A percentile compares a stretch with the other conserved stretches of the same genome.
phyloP scores from a whole-genome alignment of 2,113 vertebrate genomes.

The Tiliqua scincoides region DNA sequence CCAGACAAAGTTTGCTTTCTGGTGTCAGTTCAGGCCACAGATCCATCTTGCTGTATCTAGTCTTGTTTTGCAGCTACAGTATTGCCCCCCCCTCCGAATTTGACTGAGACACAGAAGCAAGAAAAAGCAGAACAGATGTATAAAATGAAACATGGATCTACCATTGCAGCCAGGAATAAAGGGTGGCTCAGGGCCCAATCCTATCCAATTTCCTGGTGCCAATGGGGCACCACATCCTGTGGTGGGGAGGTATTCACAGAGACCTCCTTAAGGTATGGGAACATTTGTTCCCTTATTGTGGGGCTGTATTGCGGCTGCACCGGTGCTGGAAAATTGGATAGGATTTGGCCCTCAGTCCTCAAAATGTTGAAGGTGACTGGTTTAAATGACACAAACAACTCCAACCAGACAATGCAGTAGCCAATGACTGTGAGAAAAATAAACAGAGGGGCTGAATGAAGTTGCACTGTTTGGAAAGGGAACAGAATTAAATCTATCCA shows the following conservation, averaged over 20 bases:
- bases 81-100: background rate
- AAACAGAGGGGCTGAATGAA: slow-evolving; percentile 25
- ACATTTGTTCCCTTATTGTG: too few relatives aligned
- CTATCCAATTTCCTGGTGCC: too few relatives aligned
- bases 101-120: background rate
- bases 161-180: background rate
- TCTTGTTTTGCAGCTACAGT: too few relatives aligned
- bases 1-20: background rate
- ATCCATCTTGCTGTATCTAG: background rate
- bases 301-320: too few relatives aligned
- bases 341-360: too few relatives aligned
- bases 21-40: too few relatives aligned
- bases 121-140: background rate
- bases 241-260: too few relatives aligned
- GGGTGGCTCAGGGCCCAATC: too few relatives aligned
- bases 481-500: background rate
- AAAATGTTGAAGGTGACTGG: background rate
- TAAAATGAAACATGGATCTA: background rate
- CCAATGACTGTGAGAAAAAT: slow-evolving; percentile 35
- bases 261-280: too few relatives aligned
- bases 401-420: background rate
- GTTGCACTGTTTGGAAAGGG: slow-evolving; percentile 38
- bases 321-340: too few relatives aligned
- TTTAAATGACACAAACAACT: background rate
- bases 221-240: too few relatives aligned